Conservation (phyloP, 2,797 vertebrate species). For the Onychomys leucogaster region DNA sequence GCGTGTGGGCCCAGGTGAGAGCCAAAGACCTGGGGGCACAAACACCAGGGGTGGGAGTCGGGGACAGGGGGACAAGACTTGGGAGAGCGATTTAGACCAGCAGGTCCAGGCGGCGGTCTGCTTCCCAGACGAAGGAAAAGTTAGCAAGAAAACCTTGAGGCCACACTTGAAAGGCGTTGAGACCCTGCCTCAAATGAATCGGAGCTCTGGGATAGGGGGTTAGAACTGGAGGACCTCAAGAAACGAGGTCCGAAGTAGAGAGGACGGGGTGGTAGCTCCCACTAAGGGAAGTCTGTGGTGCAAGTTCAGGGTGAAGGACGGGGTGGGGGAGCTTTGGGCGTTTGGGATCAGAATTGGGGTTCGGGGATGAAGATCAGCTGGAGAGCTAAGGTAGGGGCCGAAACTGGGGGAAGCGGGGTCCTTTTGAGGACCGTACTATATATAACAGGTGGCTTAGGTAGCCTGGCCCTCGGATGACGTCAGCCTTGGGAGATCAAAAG, state of each 20-base stretch:
- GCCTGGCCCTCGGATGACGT: background rate
- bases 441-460: constrained; percentile 62
- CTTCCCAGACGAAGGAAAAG: background rate
- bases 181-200: background rate
- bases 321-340: too few species aligned
- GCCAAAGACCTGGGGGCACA: background rate
- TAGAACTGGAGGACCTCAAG: background rate
- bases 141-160: background rate
- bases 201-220: background rate
- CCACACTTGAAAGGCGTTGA: background rate
- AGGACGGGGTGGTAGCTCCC: background rate
- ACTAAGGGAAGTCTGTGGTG: background rate
- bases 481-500: background rate
- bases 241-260: background rate
- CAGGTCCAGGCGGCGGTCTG: background rate
- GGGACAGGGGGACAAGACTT: background rate
- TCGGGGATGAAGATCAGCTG: background rate
- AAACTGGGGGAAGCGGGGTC: background rate
- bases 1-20: background rate
- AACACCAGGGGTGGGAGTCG: constrained; percentile 56
- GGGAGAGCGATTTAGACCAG: background rate
- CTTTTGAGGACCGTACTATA: background rate
- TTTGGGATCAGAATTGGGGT: background rate
- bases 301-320: background rate
- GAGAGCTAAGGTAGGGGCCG: background rate